phyloP scores from a whole-genome alignment of 2,888 invertebrate species.

The Epistrophe eligans region DNA sequence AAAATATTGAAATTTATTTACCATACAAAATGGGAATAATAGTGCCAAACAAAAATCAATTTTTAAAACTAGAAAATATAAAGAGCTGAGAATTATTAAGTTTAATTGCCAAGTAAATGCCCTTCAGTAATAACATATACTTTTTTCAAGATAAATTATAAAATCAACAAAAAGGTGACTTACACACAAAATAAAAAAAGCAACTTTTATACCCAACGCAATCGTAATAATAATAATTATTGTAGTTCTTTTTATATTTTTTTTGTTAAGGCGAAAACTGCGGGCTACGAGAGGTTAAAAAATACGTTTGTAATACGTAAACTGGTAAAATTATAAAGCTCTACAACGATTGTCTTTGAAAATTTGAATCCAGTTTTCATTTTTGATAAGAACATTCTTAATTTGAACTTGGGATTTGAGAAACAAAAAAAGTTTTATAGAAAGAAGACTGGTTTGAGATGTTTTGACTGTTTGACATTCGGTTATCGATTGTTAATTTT shows the following conservation, averaged over 20 bases:
- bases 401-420: conserved; percentile 54
- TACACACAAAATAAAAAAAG: background rate
- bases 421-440: conserved; percentile 27
- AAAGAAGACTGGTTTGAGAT: conserved; percentile 52
- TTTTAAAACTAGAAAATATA: no score
- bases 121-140: background rate
- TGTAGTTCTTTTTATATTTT: background rate
- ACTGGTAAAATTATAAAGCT: background rate
- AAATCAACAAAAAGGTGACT: background rate
- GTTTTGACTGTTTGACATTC: conserved; percentile 13
- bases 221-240: background rate
- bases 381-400: background rate
- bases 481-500: background rate
- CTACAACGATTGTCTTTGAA: background rate
- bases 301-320: background rate
- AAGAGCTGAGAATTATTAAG: background rate
- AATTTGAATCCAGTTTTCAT: conserved; percentile 45
- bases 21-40: background rate
- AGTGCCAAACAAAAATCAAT: no score
- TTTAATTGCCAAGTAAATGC: background rate
- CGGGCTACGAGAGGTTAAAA: conserved; percentile 32
- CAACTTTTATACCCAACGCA: background rate
- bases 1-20: background rate
- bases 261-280: background rate
- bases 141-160: background rate